phyloP scores from a whole-genome alignment of 2,113 vertebrate species.

The Myocastor coypus region DNA sequence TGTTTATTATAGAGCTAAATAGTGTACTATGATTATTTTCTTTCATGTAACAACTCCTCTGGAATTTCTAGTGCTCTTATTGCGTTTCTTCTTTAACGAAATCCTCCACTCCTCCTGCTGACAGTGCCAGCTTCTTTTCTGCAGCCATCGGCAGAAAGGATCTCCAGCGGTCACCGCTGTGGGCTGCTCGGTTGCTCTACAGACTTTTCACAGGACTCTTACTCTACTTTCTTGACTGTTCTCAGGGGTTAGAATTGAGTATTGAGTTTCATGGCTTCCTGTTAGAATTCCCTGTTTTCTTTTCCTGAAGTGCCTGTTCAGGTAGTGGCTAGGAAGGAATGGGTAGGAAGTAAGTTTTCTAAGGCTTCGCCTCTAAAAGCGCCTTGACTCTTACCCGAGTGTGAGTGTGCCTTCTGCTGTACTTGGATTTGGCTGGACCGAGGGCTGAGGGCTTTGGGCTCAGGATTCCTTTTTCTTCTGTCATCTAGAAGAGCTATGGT shows the following conservation, averaged over 20 bases:
- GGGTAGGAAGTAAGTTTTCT: background rate
- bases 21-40: conserved; percentile 33
- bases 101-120: background rate
- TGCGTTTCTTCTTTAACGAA: conserved; percentile 52
- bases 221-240: background rate
- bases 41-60: conserved; percentile 12
- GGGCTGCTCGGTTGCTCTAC: background rate
- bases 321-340: conserved; percentile 19
- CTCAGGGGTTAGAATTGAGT: background rate
- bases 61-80: background rate
- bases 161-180: background rate
- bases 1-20: background rate
- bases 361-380: background rate
- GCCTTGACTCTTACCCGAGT: background rate
- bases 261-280: conserved; percentile 39
- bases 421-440: background rate
- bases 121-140: background rate
- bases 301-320: background rate
- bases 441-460: conserved; percentile 24
- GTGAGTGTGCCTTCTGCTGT: background rate
- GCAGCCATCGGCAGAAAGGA: background rate
- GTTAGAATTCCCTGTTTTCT: background rate
- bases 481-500: background rate
- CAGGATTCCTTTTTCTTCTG: conserved; percentile 46
- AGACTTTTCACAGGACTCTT: background rate